Evolutionary conservation across 2,888 invertebrate genomes (phyloP), one percentile per base, ranked within the genome.

Genomic region (Dascillus cervinus): DNA sequence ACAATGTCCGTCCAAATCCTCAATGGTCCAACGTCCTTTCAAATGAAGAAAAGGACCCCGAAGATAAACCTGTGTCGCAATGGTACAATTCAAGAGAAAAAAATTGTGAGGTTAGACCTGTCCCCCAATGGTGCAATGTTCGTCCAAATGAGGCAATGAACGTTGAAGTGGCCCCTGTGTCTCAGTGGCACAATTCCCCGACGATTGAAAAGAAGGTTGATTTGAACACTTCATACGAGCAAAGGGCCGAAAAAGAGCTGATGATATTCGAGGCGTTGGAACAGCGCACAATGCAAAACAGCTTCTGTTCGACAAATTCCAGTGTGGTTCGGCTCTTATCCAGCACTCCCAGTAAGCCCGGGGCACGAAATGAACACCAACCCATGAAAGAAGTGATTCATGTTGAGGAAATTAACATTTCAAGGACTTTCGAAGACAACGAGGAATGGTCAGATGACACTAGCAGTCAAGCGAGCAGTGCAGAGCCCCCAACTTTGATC

Each of bases 211-310:
- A n/a, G n/a, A 4, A 4, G 5, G 17, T 4, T 17, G 17, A 17
- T 17, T 17, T 17, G 8, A n/a, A n/a, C n/a, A 17, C 17, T 6
- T 17, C 8, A 8, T 17, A 17, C 17, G 17, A 17, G 8, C 4
- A 17, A 6, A 43, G 41, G 5, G 31, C 56, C 10, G 60, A 60
- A 33, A 77, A 76, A 15, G 84, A 85, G 52, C 69, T 86, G 40
- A 73, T 75, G 37, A 73, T 85, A 52, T 89, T 89, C 63, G 86
- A 89, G 53, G 57, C 82, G 3, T 62, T 89, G 17, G 88, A 89
- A 62, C 74, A 78, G 49, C 81, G 81, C 58, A 80, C 80, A 51
- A 79, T 81, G 3, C 69, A 75, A 22, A 69, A 75, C 25, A 80
- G 81, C 11, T 39, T 39, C 26, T 30, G 27, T 32, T 64, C 64